phyloP scores from a whole-genome alignment of 2,888 invertebrate genomes.

The Cotesia congregata region DNA sequence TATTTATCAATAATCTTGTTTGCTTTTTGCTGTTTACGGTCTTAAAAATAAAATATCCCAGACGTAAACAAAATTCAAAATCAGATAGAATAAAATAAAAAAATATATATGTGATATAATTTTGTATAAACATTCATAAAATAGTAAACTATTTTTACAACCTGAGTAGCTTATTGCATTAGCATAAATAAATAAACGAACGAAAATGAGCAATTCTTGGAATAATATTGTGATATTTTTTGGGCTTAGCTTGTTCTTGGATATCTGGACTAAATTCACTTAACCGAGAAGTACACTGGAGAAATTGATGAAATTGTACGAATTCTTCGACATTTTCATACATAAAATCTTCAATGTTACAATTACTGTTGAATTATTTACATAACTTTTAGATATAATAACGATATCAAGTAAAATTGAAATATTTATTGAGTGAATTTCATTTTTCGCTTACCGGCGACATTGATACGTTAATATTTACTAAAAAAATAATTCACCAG shows the following conservation, averaged over 20 bases:
- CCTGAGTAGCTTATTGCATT: not conserved
- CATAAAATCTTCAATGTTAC: not conserved
- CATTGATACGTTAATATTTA: too few relatives aligned
- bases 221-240: conserved; percentile 25
- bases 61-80: not conserved
- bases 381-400: too few relatives aligned
- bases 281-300: not conserved
- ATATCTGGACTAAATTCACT: not conserved
- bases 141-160: not conserved
- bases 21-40: not conserved
- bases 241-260: not conserved
- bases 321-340: conserved; percentile 4
- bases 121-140: not conserved
- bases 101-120: not conserved
- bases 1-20: not conserved
- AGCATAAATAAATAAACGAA: not conserved
- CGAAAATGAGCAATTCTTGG: conserved; percentile 12
- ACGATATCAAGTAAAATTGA: too few relatives aligned
- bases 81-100: not conserved
- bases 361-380: too few relatives aligned
- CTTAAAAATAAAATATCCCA: not conserved
- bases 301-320: not conserved
- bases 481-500: too few relatives aligned
- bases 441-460: too few relatives aligned
- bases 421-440: too few relatives aligned